Evolutionary conservation across 64 coral and sea anemone species (phyloP), one percentile per base, ranked within the genome.

Genomic region (Platygyra sinensis): DNA sequence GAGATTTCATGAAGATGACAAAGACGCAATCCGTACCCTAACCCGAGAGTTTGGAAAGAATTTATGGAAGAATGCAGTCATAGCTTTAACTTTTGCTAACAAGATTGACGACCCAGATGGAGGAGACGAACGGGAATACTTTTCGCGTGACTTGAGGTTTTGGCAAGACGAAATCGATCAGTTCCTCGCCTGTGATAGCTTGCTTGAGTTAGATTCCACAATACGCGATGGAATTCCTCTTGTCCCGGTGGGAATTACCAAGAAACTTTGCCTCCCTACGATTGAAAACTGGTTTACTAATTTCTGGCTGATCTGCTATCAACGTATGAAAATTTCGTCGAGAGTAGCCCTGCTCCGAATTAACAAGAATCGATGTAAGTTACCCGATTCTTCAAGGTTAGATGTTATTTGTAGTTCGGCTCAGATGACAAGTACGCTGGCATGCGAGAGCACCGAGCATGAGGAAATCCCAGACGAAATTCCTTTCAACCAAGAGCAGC

Each of bases 61-160:
- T 0, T 1, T 78, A 14, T 89, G 87, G 87, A 77, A 65, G 10
- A 73, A 78, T 36, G 13, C 87, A 32, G 87, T 78, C 8, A 74
- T 89, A 15, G 75, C 60, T 0, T 67, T 89, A 74, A 89, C 87
- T 24, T 89, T 89, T 67, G 87, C 87, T 5, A 89, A 89, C 74
- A 89, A 39, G n/a, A 60, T 89, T 38, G 33, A 78, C 49, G 75
- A 89, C 17, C 87, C 72, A 55, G 87, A 89, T 61, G 87, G 22
- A 33, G 52, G 14, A 65, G 60, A 77, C 33, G 30, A 89, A 7
- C 5, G 19, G 25, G 29, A 77, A 13, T 78, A 77, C 54, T 89
- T 89, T 32, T 2, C 14, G 6, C 65, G 65, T 25, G 65, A 69
- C 9, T 25, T 69, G 0, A 11, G 0, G 6, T 25, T 27, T 27